Base-by-base conservation (phyloP, 2,797 vertebrate species). In the Sebastes jordani region DNA sequence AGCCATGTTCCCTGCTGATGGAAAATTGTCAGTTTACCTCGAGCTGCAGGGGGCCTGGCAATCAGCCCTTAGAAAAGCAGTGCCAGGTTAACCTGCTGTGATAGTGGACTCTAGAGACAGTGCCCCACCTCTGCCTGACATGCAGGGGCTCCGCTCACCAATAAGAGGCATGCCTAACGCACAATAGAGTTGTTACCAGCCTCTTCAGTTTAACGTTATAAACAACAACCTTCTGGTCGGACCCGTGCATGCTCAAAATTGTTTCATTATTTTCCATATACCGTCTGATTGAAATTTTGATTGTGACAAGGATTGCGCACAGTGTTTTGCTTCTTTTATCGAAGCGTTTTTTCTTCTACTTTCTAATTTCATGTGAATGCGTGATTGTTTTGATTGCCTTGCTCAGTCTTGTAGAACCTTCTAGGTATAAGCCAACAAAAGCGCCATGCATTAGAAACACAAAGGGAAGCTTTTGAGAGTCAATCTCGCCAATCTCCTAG, bases 21-120 rank as follows among this genome's bases (percentile, higher is more conserved):
- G 95, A 96, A 96, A 97, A 97, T 96, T 97, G 96, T 92, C 96
- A 95, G 96, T 97, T 97, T 98, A 97, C 96, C 96, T 97, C 91
- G 90, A 97, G 95, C 97, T 93, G 93, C 95, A 70, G 96, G 97
- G 94, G 94, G 95, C 90, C 95, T 94, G 94, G 96, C 96, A 96
- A 97, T 97, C 97, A 94, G 86, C 95, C 95, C 95, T 98, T 96
- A 97, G 97, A 98, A 97, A 96, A 97, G 97, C 96, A 96, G 96
- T 96, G 96, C 95, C 95, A 95, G 95, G 96, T 97, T 96, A 97
- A 97, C 97, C 96, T 95, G 96, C 97, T 97, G 97, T 96, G 97
- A 96, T 95, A 96, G 96, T 94, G 95, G 96, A 94, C 97, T 96
- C 96, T 89, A 88, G 95, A 96, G 97, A 97, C 88, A 85, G 87